phyloP scores from a whole-genome alignment of 2,888 invertebrate species.

The Terebella lapidaria region DNA sequence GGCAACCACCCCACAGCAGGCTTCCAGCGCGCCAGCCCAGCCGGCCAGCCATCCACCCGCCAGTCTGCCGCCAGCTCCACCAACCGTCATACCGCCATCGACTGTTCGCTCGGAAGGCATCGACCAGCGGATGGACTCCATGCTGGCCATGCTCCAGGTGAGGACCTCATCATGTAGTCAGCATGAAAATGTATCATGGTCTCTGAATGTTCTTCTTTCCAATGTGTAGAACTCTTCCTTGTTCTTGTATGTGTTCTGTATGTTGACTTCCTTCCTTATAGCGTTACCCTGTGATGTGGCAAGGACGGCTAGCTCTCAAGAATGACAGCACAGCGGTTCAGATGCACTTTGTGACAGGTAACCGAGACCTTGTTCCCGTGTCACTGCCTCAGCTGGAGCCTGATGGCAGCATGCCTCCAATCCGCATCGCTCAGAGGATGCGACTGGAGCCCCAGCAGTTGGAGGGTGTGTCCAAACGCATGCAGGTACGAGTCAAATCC shows the following conservation, averaged over 20 bases:
- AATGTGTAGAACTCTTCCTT: too few species aligned
- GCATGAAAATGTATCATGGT: too few species aligned
- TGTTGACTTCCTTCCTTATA: too few species aligned
- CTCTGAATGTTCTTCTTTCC: too few species aligned
- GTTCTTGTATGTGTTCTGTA: too few species aligned
- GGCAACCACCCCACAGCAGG: constrained; percentile 7
- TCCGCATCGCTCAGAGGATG: constrained; percentile 96
- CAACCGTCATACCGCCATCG: constrained; percentile 7
- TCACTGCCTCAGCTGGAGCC: constrained; percentile 64
- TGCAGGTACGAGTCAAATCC: constrained; percentile 19
- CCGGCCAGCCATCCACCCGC: constrained; percentile 3
- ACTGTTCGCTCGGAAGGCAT: constrained; percentile 7
- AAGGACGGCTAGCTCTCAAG: constrained; percentile 87
- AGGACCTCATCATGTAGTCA: constrained; percentile 5
- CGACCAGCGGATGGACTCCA: constrained; percentile 12
- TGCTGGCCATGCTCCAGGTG: constrained; percentile 14
- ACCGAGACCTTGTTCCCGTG: constrained; percentile 79
- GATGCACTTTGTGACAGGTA: constrained; percentile 97
- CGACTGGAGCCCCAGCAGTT: constrained; percentile 90
- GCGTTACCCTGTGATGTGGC: constrained; percentile 97
- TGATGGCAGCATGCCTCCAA: constrained; percentile 41
- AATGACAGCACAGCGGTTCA: constrained; percentile 96
- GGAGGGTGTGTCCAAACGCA: constrained; percentile 56
- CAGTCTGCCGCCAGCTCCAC: constrained; percentile 6
- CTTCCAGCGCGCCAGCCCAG: neutral